Evolutionary conservation across 2,113 vertebrate genomes (phyloP).

Genomic region (Dunckerocampus dactyliophorus): DNA sequence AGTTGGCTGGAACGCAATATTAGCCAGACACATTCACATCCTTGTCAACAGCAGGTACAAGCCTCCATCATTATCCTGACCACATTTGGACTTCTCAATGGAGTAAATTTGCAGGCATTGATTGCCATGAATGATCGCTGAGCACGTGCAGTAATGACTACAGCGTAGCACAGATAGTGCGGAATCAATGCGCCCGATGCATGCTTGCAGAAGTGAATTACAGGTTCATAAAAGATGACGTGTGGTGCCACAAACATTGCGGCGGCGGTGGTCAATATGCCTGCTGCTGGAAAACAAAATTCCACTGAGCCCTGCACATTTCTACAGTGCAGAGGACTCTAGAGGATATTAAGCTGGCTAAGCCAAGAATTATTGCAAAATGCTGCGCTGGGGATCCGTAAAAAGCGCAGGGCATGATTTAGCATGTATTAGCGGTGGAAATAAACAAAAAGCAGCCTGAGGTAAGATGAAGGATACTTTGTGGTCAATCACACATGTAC

Average conservation of each 20-base stretch:
- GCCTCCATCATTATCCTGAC: conserved; percentile 51
- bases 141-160: conserved; percentile 62
- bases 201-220: conserved; percentile 66
- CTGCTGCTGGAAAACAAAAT: conserved; percentile 58
- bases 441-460: conserved; percentile 21
- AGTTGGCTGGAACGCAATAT: neutral
- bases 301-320: conserved; percentile 57
- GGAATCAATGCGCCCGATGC: conserved; percentile 66
- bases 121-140: conserved; percentile 67
- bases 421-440: conserved; percentile 50
- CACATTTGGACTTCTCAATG: conserved; percentile 59
- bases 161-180: conserved; percentile 64
- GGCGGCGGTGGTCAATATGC: conserved; percentile 55
- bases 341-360: conserved; percentile 54
- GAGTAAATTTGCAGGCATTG: conserved; percentile 66
- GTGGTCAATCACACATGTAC: neutral
- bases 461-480: neutral
- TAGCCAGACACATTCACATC: neutral
- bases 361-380: conserved; percentile 43
- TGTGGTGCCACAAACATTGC: conserved; percentile 56
- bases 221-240: conserved; percentile 61
- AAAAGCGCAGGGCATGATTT: conserved; percentile 47
- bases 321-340: conserved; percentile 36
- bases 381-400: conserved; percentile 54
- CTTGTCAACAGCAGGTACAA: conserved; percentile 22